phyloP scores from a whole-genome alignment of 2,888 invertebrate species.

The Mimas tiliae region DNA sequence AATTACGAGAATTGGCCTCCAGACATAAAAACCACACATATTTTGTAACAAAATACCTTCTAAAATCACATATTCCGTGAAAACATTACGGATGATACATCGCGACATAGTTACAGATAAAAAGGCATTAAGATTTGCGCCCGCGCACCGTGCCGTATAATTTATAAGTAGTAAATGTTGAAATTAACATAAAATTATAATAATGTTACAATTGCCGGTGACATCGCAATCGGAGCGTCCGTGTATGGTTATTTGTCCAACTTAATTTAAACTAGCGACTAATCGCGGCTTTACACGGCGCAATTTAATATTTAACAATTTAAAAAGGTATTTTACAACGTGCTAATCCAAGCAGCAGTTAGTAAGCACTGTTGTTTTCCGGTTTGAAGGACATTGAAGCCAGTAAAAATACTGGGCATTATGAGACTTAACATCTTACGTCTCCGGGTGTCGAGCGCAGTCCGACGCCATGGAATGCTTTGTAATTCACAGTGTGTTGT shows the following conservation, averaged over 20 bases:
- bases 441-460: no score
- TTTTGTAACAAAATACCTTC: slow-evolving; percentile 20
- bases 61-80: slow-evolving; percentile 37
- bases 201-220: slow-evolving; percentile 73
- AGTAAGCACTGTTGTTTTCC: no score
- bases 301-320: not conserved
- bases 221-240: slow-evolving; percentile 58
- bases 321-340: no score
- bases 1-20: no score
- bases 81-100: slow-evolving; percentile 46
- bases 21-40: slow-evolving; percentile 12
- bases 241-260: slow-evolving; percentile 52
- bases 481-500: no score
- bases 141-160: slow-evolving; percentile 56
- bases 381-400: no score
- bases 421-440: no score
- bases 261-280: not conserved
- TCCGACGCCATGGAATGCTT: no score
- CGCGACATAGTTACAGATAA: slow-evolving; percentile 57
- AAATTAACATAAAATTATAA: slow-evolving; percentile 76
- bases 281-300: not conserved
- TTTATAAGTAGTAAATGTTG: slow-evolving; percentile 55
- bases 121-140: slow-evolving; percentile 60
- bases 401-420: no score
- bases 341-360: no score